These are phyloP conservation scores for Holothuria leucospilota DNA, from an alignment of 53 echinoderm and acorn worm species.

Conservation along the genomic window DNA sequence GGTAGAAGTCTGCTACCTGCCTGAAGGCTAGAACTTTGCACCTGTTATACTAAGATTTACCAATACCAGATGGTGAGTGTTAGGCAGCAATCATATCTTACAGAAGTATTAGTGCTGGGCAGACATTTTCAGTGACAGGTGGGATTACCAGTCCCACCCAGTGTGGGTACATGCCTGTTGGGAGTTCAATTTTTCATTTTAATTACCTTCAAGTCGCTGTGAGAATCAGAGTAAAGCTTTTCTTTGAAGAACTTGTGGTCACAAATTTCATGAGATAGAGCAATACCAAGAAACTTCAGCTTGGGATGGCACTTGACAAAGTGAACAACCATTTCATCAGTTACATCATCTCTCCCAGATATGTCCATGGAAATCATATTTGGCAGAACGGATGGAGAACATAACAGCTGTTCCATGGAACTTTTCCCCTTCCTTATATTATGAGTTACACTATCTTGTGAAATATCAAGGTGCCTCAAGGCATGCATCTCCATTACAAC, in stretches of 20 bases:
- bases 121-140: too few relatives aligned
- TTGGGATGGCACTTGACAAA: slow-evolving; percentile 73
- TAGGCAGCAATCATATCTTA: too few relatives aligned
- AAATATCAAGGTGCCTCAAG: slow-evolving; percentile 85
- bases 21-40: too few relatives aligned
- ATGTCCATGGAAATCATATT: slow-evolving; percentile 85
- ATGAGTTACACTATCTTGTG: slow-evolving; percentile 81
- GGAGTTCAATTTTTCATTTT: background rate
- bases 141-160: too few relatives aligned
- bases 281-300: slow-evolving; percentile 81
- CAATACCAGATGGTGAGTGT: too few relatives aligned
- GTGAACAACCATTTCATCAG: slow-evolving; percentile 60
- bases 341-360: slow-evolving; percentile 86
- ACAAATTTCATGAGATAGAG: slow-evolving; percentile 75
- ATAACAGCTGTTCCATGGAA: slow-evolving; percentile 62
- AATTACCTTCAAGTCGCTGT: slow-evolving; percentile 46
- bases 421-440: slow-evolving; percentile 42
- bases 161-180: too few relatives aligned
- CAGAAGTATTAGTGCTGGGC: too few relatives aligned
- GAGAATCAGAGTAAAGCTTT: background rate
- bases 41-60: too few relatives aligned
- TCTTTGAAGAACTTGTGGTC: slow-evolving; percentile 34
- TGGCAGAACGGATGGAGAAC: slow-evolving; percentile 60
- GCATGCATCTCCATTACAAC: slow-evolving; percentile 73
- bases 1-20: too few relatives aligned